These are phyloP conservation scores for Cherax destructor DNA, from an alignment of 1,140 invertebrate species.

Conservation along the genomic window DNA sequence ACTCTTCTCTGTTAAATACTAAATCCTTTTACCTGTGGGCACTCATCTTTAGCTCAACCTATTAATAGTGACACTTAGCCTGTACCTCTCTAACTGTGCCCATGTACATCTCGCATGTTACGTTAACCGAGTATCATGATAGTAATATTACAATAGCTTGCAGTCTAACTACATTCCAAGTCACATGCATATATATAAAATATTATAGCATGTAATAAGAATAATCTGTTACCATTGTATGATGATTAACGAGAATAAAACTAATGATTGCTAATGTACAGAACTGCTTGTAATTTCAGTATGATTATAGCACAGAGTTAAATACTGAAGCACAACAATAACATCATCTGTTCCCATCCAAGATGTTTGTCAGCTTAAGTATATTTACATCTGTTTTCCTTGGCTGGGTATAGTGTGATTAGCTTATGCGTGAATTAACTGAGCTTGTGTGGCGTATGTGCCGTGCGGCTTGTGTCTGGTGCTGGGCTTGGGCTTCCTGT, in stretches of 20 bases:
- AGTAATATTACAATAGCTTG: conserved; percentile 40
- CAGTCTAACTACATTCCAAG: conserved; percentile 65
- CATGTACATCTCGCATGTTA: conserved; percentile 48
- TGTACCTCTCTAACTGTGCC: conserved; percentile 39
- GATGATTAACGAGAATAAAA: conserved; percentile 10
- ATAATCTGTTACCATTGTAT: conserved; percentile 4
- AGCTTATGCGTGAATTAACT: conserved; percentile 58
- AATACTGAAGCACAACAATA: conserved; percentile 23
- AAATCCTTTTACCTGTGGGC: conserved; percentile 7
- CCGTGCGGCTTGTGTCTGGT: conserved; percentile 49
- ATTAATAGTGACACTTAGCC: conserved; percentile 7
- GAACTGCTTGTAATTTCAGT: not conserved
- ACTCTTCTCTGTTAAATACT: not conserved
- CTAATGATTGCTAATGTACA: conserved; percentile 25
- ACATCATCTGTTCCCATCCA: conserved; percentile 32
- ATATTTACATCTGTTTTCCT: not conserved
- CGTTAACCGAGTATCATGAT: conserved; percentile 39
- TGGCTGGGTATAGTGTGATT: conserved; percentile 20
- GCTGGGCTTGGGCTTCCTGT: conserved; percentile 37
- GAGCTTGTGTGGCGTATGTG: conserved; percentile 52
- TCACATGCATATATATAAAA: conserved; percentile 6
- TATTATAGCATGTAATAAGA: conserved; percentile 25
- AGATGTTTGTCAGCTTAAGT: not conserved
- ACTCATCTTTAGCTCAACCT: conserved; percentile 3
- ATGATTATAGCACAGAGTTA: not conserved